Evolutionary conservation across 2,113 vertebrate genomes (phyloP), one percentile per base, ranked within the genome.

Genomic region (Prunella himalayana): DNA sequence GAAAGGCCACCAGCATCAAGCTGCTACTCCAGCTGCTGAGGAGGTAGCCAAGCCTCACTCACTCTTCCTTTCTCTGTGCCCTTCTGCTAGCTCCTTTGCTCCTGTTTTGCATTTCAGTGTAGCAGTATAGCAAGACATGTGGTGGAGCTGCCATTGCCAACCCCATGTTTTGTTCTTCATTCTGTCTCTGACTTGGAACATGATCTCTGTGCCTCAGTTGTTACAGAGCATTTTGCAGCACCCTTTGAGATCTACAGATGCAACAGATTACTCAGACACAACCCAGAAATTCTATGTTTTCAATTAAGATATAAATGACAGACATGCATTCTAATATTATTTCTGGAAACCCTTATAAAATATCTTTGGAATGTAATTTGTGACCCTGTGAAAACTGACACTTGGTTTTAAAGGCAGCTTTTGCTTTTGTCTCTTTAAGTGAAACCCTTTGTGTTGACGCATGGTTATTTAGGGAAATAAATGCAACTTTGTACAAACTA

Each of bases 401-500:
- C 94, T 82, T 77, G 65, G 31, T n/a, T 90, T 94, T 63, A 96
- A 95, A 95, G 37, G 61, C 69, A 90, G 49, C 33, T 88, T 94
- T 86, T 89, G 44, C 28, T 88, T 96, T 88, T 94, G 57, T 79
- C 45, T 70, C 21, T 88, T 93, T 94, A 94, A 97, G 57, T 33
- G 7, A 95, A 96, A 76, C 56, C 41, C 65, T 96, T 88, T 93
- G 72, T 82, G 69, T 90, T 97, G 94, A 95, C 0, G 4, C 66
- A 63, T 41, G 50, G 72, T 85, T 91, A 96, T 95, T 89, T 95
- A 88, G 77, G 65, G 79, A 97, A 97, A 97, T 94, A 95, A 97
- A 96, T 93, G 70, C 86, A 94, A 91, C 63, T 56, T 60, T 91
- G 92, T 90, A 92, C 1, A 1, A 93, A 70, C 76, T 75, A 84